These are phyloP conservation scores for Geophilus truncorum DNA, from an alignment of 2,888 invertebrate genomes.

Conservation along the genomic window DNA sequence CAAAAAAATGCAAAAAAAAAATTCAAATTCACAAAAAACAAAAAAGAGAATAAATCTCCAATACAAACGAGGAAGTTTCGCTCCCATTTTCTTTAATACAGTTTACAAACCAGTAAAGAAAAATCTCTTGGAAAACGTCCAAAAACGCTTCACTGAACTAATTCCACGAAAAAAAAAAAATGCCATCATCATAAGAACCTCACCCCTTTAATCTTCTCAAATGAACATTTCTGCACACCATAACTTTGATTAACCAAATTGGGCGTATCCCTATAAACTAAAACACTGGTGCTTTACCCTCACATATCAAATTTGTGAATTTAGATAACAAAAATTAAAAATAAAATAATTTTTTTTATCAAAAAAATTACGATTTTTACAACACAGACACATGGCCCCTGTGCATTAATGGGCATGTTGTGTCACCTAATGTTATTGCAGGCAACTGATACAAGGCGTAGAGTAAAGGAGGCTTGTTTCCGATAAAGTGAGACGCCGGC, in stretches of 20 bases:
- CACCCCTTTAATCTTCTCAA: constrained; percentile 17
- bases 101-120: constrained; percentile 25
- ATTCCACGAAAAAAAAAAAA: neutral
- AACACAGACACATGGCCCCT: constrained; percentile 4
- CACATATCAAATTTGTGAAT: neutral
- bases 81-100: neutral
- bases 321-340: neutral
- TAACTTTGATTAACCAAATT: constrained; percentile 19
- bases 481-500: constrained; percentile 21
- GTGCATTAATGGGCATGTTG: neutral
- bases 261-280: constrained; percentile 5
- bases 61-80: neutral
- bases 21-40: no score
- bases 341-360: neutral
- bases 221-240: constrained; percentile 13
- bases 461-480: neutral
- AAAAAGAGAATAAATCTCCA: constrained; percentile 2
- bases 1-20: neutral
- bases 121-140: neutral
- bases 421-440: constrained; percentile 13
- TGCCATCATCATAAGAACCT: neutral
- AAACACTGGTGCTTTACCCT: neutral
- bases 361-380: neutral
- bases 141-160: neutral
- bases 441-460: neutral